Conservation (phyloP, 2,888 invertebrate genomes). For the Watsonalla cultraria region DNA sequence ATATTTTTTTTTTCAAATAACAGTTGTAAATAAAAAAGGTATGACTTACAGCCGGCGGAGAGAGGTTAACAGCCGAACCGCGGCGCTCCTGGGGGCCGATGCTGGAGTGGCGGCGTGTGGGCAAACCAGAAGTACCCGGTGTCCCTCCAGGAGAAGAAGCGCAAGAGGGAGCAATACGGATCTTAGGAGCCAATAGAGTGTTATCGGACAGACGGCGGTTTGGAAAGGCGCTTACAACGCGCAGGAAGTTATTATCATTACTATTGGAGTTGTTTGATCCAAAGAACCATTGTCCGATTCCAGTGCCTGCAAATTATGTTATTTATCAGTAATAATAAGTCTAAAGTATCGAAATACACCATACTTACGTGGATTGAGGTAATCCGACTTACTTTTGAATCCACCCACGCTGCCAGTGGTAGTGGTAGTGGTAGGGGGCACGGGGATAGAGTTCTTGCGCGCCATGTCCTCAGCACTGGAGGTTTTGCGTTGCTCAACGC, state of each 20-base stretch:
- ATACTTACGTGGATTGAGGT: not conserved
- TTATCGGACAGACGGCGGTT: constrained; percentile 94
- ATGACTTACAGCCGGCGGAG: constrained; percentile 91
- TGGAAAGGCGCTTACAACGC: constrained; percentile 89
- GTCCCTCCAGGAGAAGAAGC: constrained; percentile 89
- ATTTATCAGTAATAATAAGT: not conserved
- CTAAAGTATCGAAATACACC: not conserved
- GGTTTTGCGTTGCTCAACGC: constrained; percentile 92
- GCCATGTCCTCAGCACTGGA: constrained; percentile 96
- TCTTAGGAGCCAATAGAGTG: constrained; percentile 93
- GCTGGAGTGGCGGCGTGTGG: constrained; percentile 93
- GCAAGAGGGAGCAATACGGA: constrained; percentile 92
- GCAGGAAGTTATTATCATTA: constrained; percentile 89
- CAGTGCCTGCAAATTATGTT: constrained; percentile 39
- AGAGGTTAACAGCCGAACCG: constrained; percentile 89
- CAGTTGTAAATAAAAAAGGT: constrained; percentile 8
- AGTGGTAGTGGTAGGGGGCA: constrained; percentile 27
- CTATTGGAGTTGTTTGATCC: constrained; percentile 91
- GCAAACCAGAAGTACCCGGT: constrained; percentile 86
- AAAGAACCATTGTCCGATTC: constrained; percentile 89
- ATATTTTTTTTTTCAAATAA: constrained; percentile 25
- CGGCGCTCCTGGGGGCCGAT: constrained; percentile 94
- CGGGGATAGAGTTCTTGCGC: constrained; percentile 89
- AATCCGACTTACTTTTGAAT: constrained; percentile 36
- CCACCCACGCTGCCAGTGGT: constrained; percentile 40